These are phyloP conservation scores for Phthorimaea operculella DNA, from an alignment of 1,140 invertebrate genomes.

Conservation along the genomic window DNA sequence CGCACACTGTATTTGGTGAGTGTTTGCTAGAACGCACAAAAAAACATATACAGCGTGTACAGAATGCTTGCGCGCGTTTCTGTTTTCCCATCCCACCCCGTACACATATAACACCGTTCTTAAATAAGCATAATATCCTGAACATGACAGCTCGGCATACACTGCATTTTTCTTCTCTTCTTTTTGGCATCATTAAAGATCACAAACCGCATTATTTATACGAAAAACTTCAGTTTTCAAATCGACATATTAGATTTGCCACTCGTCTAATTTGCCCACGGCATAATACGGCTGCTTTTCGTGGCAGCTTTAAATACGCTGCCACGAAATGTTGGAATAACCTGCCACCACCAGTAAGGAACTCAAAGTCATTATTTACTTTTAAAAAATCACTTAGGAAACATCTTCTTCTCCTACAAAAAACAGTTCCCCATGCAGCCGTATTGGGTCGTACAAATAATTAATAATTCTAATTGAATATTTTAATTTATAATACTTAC, in stretches of 20 bases:
- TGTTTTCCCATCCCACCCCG: conserved; percentile 13
- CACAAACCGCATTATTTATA: neutral
- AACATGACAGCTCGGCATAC: conserved; percentile 8
- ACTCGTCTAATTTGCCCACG: neutral
- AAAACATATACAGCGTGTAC: conserved; percentile 13
- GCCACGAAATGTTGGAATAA: conserved; percentile 3
- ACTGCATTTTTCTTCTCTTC: conserved; percentile 6
- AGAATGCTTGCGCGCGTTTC: conserved; percentile 18
- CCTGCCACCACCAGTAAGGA: neutral
- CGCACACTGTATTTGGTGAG: conserved; percentile 11
- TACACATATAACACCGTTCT: conserved; percentile 12
- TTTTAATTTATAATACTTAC: no score
- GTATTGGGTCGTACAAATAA: neutral
- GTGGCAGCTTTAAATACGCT: conserved; percentile 1
- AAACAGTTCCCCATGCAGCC: neutral
- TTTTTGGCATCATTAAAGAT: conserved; percentile 2
- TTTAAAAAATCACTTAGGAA: neutral
- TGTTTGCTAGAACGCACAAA: conserved; percentile 10
- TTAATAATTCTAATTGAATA: no score
- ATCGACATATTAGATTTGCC: neutral
- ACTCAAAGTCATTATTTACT: neutral
- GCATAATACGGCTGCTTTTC: neutral
- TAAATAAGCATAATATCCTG: conserved; percentile 9
- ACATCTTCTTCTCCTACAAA: neutral
- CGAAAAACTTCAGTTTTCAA: neutral